Base-by-base conservation (phyloP, 2,888 invertebrate species). In the Sycophila texana region DNA sequence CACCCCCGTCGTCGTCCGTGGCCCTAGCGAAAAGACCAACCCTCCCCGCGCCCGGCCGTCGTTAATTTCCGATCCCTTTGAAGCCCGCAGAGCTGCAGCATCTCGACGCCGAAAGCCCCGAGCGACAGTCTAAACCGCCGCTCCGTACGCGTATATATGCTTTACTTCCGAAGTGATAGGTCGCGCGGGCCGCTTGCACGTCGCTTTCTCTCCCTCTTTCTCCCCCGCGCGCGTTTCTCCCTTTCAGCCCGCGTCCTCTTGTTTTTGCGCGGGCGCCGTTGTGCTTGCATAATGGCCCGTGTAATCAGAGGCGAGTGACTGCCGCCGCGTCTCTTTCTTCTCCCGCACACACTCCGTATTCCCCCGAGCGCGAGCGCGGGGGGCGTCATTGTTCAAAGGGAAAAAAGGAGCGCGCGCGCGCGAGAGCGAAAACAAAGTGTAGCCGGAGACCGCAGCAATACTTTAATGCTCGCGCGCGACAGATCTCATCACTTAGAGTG, bases 241-340 rank as follows among this genome's bases (percentile, higher is more conserved):
- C 26, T 63, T 20, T n/a, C 18, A 2, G 14, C 47, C 53, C 63
- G 30, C 61, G 20, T 30, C 80, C 68, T 26, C 73, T 47, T 39
- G 16, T 68, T 47, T 72, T 20, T 57, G 58, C 63, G 49, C 20
- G 86, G 84, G 84, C 84, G 82, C 84, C 86, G 89, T 89, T 89
- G 87, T 89, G 86, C 87, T 88, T 89, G 89, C 88, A 89, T 88
- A 89, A 89, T 89, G 89, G 89, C 82, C 87, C 89, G 88, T 89
- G 89, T 89, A 89, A 89, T 89, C 89, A 89, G 88, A 87, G 87
- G 86, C 88, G 89, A 89, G 89, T 88, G 87, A 88, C 88, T 87
- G 86, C 86, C 85, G 84, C 53, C 39, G 55, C 60, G 49, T 16
- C 49, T 49, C 65, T 39, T 57, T 77, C 66, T 81, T 73, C 68